Conservation (phyloP, 1,140 invertebrate species). For the Holotrichia oblita region DNA sequence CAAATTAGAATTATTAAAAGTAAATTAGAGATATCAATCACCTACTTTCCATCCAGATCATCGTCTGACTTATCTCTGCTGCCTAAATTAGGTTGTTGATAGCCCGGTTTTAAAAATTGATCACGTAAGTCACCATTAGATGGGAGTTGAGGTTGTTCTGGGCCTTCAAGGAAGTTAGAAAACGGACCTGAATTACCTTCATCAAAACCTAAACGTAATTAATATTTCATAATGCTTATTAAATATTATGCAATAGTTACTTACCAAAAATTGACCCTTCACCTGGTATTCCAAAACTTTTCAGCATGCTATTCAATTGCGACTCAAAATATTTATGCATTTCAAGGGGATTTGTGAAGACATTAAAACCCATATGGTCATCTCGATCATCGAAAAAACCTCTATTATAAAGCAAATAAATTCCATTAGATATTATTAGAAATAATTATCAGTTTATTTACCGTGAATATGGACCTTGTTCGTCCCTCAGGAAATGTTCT, state of each 20-base stretch:
- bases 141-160: conserved; percentile 6
- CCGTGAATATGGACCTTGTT: not conserved
- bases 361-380: conserved; percentile 54
- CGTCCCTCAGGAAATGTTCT: not conserved
- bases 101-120: conserved; percentile 61
- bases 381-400: not conserved
- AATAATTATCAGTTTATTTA: not conserved
- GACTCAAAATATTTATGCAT: conserved; percentile 63
- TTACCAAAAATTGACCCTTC: conserved; percentile 39
- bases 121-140: conserved; percentile 56
- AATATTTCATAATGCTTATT: not conserved
- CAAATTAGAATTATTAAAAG: conserved; percentile 46
- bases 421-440: not conserved
- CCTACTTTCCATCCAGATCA: conserved; percentile 67
- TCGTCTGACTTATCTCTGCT: conserved; percentile 58
- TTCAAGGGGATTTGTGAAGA: conserved; percentile 62
- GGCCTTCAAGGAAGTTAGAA: conserved; percentile 6
- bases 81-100: conserved; percentile 48
- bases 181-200: not conserved
- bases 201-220: conserved; percentile 10
- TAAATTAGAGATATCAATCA: conserved; percentile 23
- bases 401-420: not conserved
- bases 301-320: conserved; percentile 61
- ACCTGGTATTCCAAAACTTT: conserved; percentile 50
- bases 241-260: not conserved